Evolutionary conservation across 2,888 invertebrate genomes (phyloP).

Genomic region (Orchestes rusci): DNA sequence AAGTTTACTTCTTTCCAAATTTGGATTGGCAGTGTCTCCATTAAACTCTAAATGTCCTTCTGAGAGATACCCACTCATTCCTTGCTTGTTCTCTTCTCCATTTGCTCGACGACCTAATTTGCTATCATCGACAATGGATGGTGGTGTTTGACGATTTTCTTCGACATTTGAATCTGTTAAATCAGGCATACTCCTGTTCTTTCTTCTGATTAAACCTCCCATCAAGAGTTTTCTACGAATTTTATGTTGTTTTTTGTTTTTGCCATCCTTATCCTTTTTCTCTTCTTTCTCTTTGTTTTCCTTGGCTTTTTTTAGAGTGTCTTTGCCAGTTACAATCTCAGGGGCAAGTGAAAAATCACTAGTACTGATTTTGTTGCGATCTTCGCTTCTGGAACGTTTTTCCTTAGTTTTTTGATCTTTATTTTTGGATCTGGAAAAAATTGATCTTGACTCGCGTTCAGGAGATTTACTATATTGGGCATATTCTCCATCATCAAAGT

Average conservation of each 20-base stretch:
- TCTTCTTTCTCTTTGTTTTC: slow-evolving; percentile 46
- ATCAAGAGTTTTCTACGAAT: slow-evolving; percentile 79
- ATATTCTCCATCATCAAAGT: slow-evolving; percentile 66
- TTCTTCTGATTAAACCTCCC: slow-evolving; percentile 82
- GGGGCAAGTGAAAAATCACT: slow-evolving; percentile 67
- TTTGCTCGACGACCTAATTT: slow-evolving; percentile 59
- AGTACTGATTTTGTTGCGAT: slow-evolving; percentile 68
- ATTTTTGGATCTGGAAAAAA: slow-evolving; percentile 60
- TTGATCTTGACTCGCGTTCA: slow-evolving; percentile 60
- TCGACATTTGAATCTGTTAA: slow-evolving; percentile 61
- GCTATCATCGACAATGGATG: slow-evolving; percentile 59
- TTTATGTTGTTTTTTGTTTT: slow-evolving; percentile 85
- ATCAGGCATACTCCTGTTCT: slow-evolving; percentile 89
- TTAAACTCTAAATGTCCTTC: slow-evolving; percentile 80
- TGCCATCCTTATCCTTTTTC: slow-evolving; percentile 61
- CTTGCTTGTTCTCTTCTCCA: slow-evolving; percentile 35
- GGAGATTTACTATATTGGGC: slow-evolving; percentile 56
- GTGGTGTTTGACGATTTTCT: slow-evolving; percentile 38
- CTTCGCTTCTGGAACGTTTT: slow-evolving; percentile 78
- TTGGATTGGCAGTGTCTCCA: slow-evolving; percentile 63
- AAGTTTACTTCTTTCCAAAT: slow-evolving; percentile 75
- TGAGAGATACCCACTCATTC: slow-evolving; percentile 73
- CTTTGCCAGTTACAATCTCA: slow-evolving; percentile 36
- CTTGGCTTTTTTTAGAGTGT: slow-evolving; percentile 43
- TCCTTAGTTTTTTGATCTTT: slow-evolving; percentile 57